A percentile compares a stretch with the other conserved stretches of the same genome.
Evolutionary conservation across 2,888 invertebrate genomes (phyloP).

Genomic region (Cephalotes varians): DNA sequence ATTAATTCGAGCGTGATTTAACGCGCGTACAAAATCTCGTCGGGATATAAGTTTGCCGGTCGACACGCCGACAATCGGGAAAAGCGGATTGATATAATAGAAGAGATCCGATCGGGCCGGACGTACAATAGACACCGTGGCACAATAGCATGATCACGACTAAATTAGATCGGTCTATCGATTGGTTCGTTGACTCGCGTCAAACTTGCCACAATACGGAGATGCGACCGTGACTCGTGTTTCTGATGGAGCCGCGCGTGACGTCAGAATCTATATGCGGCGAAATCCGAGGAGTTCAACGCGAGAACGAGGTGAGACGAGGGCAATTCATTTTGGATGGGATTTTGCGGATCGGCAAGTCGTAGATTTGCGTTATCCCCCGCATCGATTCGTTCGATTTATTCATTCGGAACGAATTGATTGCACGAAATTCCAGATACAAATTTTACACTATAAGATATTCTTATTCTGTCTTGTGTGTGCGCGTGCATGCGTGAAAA

Average conservation of each 20-base stretch:
- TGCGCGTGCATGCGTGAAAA: too few relatives aligned
- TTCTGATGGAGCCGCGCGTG: constrained; percentile 1
- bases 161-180: constrained; percentile 46
- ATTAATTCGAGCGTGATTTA: constrained; percentile 2
- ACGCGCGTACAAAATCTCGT: not conserved
- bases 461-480: not conserved
- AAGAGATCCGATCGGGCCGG: constrained; percentile 5
- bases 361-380: not conserved
- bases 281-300: constrained; percentile 25
- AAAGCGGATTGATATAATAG: not conserved
- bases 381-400: not conserved
- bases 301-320: constrained; percentile 2
- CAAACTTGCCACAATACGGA: constrained; percentile 32
- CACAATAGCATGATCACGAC: constrained; percentile 43
- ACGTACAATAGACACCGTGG: constrained; percentile 21
- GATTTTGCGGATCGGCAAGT: not conserved
- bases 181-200: constrained; percentile 44
- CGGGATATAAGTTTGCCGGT: constrained; percentile 1
- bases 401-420: not conserved
- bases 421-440: not conserved
- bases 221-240: constrained; percentile 22
- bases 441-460: not conserved
- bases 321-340: not conserved
- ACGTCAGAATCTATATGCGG: constrained; percentile 25
- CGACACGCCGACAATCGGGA: not conserved